Evolutionary conservation across 2,797 vertebrate species (phyloP).

Genomic region (Clarias laeviceps): DNA sequence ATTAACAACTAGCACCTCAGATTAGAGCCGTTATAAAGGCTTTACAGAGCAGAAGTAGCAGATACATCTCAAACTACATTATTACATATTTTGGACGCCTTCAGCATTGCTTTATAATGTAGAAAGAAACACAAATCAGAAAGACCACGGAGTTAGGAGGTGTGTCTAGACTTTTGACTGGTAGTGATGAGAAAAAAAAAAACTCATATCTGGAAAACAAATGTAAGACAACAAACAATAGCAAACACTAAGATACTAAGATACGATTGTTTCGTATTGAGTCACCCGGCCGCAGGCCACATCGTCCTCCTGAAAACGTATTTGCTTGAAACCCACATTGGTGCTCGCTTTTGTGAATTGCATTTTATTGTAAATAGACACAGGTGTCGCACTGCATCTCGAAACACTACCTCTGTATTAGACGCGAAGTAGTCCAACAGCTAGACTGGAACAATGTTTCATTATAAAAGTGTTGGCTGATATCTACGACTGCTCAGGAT

Average conservation of each 20-base stretch:
- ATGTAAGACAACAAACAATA: neutral
- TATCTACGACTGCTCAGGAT: conserved; percentile 12
- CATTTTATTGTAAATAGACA: conserved; percentile 32
- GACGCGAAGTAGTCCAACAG: conserved; percentile 41
- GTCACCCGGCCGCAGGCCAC: neutral
- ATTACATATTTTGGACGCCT: no score
- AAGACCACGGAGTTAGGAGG: no score
- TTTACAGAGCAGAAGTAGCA: no score
- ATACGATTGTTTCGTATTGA: neutral
- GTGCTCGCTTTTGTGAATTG: conserved; percentile 15
- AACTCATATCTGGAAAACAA: neutral
- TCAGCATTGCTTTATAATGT: no score
- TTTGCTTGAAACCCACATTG: neutral
- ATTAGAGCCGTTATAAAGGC: no score
- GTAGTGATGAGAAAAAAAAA: neutral
- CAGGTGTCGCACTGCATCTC: conserved; percentile 53
- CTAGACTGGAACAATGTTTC: conserved; percentile 2
- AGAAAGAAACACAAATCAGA: no score
- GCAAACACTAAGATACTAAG: neutral
- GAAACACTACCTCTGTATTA: conserved; percentile 59
- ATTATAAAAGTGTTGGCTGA: conserved; percentile 3
- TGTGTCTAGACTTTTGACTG: no score
- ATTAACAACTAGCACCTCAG: no score
- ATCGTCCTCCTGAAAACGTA: neutral
- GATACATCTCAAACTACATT: no score